A percentile compares a stretch with the other conserved stretches of the same genome.
These are phyloP conservation scores for Euplagia quadripunctaria DNA, from an alignment of 2,888 invertebrate species.

Conservation along the genomic window DNA sequence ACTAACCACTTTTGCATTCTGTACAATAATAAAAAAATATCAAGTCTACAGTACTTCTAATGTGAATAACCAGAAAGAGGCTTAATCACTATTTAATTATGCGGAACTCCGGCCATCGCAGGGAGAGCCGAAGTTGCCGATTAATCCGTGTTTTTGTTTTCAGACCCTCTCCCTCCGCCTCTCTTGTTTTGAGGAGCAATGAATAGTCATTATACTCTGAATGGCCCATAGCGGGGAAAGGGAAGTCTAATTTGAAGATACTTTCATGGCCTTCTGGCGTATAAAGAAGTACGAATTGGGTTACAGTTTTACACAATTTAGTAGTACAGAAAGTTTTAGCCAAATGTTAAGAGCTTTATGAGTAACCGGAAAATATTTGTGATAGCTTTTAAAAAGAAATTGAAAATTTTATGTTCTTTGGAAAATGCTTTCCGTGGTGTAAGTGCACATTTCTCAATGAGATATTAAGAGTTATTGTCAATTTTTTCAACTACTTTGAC, in stretches of 20 bases:
- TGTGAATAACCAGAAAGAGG: conserved; percentile 54
- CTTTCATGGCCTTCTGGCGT: conserved; percentile 30
- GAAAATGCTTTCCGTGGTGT: too few species aligned
- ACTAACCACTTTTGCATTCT: too few species aligned
- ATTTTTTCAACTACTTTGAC: too few species aligned
- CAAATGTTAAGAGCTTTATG: too few species aligned
- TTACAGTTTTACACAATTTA: background rate
- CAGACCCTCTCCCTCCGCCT: conserved; percentile 39
- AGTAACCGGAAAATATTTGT: too few species aligned
- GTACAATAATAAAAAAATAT: too few species aligned
- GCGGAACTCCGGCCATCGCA: conserved; percentile 67
- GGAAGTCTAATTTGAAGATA: conserved; percentile 31
- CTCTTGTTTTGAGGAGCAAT: conserved; percentile 46
- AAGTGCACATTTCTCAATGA: too few species aligned
- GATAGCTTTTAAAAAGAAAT: too few species aligned
- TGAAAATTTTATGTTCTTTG: too few species aligned
- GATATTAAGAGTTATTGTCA: too few species aligned
- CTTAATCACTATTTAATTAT: conserved; percentile 85
- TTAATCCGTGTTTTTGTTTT: conserved; percentile 74
- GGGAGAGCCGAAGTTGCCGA: conserved; percentile 66
- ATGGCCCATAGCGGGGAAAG: conserved; percentile 30
- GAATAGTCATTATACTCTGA: conserved; percentile 51
- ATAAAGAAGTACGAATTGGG: conserved; percentile 12
- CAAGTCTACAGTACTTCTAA: conserved; percentile 19
- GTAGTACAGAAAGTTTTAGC: background rate